Conservation (phyloP, 2,113 vertebrate genomes). For the Neopipo cinnamomea region DNA sequence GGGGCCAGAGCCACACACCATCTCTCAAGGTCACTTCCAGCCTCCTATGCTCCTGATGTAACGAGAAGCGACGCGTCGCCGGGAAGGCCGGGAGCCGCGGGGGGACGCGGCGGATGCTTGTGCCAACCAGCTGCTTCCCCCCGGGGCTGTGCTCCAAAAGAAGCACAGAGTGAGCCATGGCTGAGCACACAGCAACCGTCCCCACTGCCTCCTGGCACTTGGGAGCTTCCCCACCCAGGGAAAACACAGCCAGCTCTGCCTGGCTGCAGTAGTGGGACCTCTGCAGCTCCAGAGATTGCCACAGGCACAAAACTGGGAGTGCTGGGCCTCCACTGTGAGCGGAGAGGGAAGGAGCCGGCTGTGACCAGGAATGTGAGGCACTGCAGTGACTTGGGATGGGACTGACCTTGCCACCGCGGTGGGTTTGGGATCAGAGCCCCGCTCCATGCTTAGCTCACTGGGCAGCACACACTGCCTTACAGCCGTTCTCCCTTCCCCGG, state of each 20-base stretch:
- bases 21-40: not conserved
- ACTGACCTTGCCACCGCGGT: accelerated
- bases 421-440: accelerated
- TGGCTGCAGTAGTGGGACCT: accelerated
- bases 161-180: accelerated
- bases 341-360: not conserved
- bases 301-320: accelerated
- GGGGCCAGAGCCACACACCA: accelerated
- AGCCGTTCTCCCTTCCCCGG: not conserved
- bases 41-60: not conserved
- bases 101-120: not conserved
- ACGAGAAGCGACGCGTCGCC: accelerated
- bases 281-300: not conserved
- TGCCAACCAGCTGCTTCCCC: not conserved
- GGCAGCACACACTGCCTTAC: not conserved
- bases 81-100: not conserved
- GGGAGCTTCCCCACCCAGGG: not conserved
- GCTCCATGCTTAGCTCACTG: not conserved
- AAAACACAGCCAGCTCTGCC: not conserved
- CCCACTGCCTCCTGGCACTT: not conserved
- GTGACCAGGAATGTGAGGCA: accelerated
- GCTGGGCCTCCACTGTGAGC: not conserved
- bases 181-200: not conserved
- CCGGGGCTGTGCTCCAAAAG: not conserved
- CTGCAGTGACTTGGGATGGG: not conserved